Conservation (phyloP, 2,888 invertebrate genomes). For the Pterostichus niger region DNA sequence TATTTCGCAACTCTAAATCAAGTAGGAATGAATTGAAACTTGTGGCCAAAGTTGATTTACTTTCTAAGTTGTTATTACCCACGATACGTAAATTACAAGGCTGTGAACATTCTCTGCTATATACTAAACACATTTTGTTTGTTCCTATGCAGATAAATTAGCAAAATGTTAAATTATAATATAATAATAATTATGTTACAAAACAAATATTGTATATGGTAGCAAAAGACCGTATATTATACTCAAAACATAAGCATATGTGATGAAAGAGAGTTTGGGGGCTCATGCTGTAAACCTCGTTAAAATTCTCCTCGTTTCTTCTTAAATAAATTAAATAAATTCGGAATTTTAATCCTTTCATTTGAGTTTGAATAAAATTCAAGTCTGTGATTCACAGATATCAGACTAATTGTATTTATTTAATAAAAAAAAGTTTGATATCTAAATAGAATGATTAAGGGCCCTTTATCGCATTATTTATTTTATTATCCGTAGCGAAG, state of each 20-base stretch:
- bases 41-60: slow-evolving; percentile 48
- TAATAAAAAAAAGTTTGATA: slow-evolving; percentile 46
- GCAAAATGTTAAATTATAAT: slow-evolving; percentile 75
- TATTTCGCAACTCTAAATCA: slow-evolving; percentile 7
- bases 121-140: slow-evolving; percentile 65
- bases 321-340: slow-evolving; percentile 48
- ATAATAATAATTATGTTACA: slow-evolving; percentile 75
- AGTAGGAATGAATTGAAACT: slow-evolving; percentile 51
- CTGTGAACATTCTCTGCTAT: slow-evolving; percentile 36
- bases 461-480: slow-evolving; percentile 14
- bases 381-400: slow-evolving; percentile 67
- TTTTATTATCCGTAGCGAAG: neutral
- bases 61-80: slow-evolving; percentile 34
- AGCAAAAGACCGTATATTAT: slow-evolving; percentile 74
- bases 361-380: neutral
- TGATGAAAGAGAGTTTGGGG: slow-evolving; percentile 76
- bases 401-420: slow-evolving; percentile 63
- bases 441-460: slow-evolving; percentile 12
- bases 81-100: slow-evolving; percentile 41
- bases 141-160: slow-evolving; percentile 72
- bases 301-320: neutral
- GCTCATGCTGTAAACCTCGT: slow-evolving; percentile 73
- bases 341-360: slow-evolving; percentile 3
- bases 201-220: slow-evolving; percentile 75
- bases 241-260: slow-evolving; percentile 76